Percentiles rank a stretch among this genome's conserved stretches.
These are phyloP conservation scores for Oceanodroma leucorhoa DNA, from an alignment of 2,797 vertebrate genomes.

Conservation along the genomic window DNA sequence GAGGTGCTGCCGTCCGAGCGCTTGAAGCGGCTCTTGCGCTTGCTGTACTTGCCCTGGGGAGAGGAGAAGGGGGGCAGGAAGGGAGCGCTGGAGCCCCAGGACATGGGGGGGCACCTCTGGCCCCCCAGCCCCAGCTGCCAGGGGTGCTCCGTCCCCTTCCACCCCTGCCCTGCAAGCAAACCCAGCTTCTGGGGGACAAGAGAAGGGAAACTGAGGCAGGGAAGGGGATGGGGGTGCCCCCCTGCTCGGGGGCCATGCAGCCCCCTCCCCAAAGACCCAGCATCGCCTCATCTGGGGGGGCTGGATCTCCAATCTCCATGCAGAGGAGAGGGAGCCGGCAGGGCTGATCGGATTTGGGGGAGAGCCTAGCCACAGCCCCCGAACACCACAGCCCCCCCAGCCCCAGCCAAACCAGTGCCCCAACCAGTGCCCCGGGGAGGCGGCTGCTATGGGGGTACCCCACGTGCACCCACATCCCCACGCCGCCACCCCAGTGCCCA, in stretches of 20 bases:
- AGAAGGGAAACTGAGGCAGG: not conserved
- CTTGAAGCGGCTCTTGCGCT: conserved; percentile 94
- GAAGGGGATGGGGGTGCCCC: not conserved
- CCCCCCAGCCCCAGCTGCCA: not conserved
- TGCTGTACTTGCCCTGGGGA: conserved; percentile 89
- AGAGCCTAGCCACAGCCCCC: not conserved
- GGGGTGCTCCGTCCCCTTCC: not conserved
- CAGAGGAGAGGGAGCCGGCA: not conserved
- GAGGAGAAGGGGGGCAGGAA: not conserved
- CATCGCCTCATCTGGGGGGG: fast-evolving
- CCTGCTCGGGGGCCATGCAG: not conserved
- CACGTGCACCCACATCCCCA: fast-evolving
- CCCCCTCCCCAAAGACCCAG: not conserved
- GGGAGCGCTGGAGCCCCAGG: not conserved
- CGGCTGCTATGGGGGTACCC: not conserved
- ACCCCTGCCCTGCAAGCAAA: not conserved
- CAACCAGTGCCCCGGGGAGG: not conserved
- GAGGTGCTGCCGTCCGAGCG: conserved; percentile 96
- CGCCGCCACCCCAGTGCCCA: fast-evolving
- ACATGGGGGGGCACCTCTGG: not conserved
- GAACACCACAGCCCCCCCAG: fast-evolving
- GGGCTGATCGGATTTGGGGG: not conserved
- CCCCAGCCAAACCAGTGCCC: not conserved
- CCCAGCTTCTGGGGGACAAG: not conserved
- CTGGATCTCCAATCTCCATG: not conserved